Conservation (phyloP, 2,888 invertebrate species). For the Hirudinaria manillensis region DNA sequence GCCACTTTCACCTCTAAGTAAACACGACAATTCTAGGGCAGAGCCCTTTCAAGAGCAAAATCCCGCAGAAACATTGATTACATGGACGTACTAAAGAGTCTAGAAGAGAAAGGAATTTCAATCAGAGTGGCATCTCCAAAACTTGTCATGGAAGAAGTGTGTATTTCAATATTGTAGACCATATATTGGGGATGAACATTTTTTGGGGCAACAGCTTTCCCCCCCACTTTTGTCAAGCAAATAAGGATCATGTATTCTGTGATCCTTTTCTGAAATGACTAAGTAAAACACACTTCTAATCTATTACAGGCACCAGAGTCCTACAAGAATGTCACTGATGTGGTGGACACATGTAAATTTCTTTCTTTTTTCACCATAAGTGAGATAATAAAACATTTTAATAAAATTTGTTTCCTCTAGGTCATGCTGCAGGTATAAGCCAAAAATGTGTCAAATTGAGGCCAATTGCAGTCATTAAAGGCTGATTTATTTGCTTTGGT, state of each 20-base stretch:
- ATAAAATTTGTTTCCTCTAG: constrained; percentile 41
- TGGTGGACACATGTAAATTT: constrained; percentile 81
- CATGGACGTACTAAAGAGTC: constrained; percentile 74
- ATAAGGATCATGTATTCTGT: too few species aligned
- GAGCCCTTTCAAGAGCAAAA: constrained; percentile 92
- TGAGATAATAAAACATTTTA: background rate
- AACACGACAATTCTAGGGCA: constrained; percentile 64
- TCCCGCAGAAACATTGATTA: constrained; percentile 92
- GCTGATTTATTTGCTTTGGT: constrained; percentile 61
- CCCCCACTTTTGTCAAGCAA: too few species aligned
- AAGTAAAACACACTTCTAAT: background rate
- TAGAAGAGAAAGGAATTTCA: constrained; percentile 78
- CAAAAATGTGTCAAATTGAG: constrained; percentile 90
- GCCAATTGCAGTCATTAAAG: constrained; percentile 97
- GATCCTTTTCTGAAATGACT: too few species aligned
- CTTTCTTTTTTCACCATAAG: background rate
- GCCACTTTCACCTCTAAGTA: too few species aligned
- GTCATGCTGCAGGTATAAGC: constrained; percentile 88
- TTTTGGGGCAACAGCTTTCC: too few species aligned
- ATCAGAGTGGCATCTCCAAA: constrained; percentile 98
- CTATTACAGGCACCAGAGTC: constrained; percentile 76
- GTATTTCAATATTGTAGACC: constrained; percentile 13
- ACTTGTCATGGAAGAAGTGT: constrained; percentile 90
- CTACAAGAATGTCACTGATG: constrained; percentile 98
- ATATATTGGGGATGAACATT: background rate